Evolutionary conservation across 2,113 vertebrate species (phyloP), one percentile per base, ranked within the genome.

Genomic region (Callipepla californica): DNA sequence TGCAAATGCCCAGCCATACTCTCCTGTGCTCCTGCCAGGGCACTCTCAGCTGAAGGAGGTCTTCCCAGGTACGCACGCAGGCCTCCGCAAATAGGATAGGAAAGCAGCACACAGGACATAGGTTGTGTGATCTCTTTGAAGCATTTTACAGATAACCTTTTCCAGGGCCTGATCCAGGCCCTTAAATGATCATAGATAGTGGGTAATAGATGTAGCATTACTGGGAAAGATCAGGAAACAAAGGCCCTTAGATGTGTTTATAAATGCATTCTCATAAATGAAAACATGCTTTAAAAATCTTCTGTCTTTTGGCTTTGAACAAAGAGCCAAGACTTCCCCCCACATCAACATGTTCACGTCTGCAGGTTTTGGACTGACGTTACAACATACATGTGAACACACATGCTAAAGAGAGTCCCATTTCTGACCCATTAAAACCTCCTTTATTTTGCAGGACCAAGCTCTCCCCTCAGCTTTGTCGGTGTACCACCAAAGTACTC

Each of bases 301-400:
- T 67, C 18, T 28, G 36, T 87, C 44, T 58, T 75, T 44, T 26
- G 61, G 16, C 48, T 94, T 58, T 69, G 58, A 73, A 67, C 0
- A 2, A 85, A 85, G 30, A 92, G 21, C 44, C 70, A 75, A 84
- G 50, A 34, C 13, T 61, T 76, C 67, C 11, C 38, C 59, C 57
- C 21, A 34, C 1, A 1, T 36, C n/a, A 58, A 1, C 13, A 18
- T 1, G 1, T 66, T 89, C 21, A 16, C 7, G 2, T 20, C 23
- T 69, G n/a, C 17, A 69, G 75, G 76, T 50, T 55, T 77, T 55
- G 63, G 23, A 34, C 58, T 76, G 70, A 45, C n/a, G 34, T 38
- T 59, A 72, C 20, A 34, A 44, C 23, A 20, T 7, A 17, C 16
- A 25, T 6, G 28, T 34, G 36, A 85, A 59, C n/a, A 68, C 30